These are phyloP conservation scores for Enhydra lutris DNA, from an alignment of 2,113 vertebrate species.

Conservation along the genomic window DNA sequence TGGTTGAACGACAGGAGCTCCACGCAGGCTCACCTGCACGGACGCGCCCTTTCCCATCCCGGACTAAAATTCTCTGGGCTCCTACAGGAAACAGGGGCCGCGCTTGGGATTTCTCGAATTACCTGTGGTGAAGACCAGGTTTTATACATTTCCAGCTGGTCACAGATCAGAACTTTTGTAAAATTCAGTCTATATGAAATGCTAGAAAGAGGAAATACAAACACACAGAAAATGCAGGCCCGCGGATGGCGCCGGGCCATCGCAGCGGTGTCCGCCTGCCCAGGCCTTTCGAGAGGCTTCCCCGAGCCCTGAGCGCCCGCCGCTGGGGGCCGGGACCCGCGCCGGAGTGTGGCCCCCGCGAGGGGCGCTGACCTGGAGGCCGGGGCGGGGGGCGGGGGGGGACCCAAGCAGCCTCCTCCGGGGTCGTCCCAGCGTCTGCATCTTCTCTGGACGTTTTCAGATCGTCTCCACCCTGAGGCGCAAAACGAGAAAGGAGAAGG, in stretches of 20 bases:
- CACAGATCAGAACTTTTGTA: not conserved
- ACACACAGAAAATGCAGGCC: not conserved
- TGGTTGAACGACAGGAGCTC: not conserved
- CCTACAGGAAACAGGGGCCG: not conserved
- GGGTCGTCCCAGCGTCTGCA: not conserved
- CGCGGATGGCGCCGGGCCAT: not conserved
- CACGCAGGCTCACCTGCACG: too few relatives aligned
- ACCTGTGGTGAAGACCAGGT: not conserved
- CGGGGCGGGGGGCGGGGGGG: accelerated
- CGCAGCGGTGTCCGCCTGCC: too few relatives aligned
- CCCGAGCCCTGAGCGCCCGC: too few relatives aligned
- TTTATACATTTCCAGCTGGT: not conserved
- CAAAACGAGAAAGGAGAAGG: conserved; percentile 77
- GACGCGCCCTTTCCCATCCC: not conserved
- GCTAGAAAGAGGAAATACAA: not conserved
- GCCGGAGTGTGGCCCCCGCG: not conserved
- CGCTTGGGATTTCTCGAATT: not conserved
- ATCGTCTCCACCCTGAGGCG: conserved; percentile 88
- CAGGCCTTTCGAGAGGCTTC: not conserved
- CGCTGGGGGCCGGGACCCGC: not conserved
- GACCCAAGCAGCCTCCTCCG: not conserved
- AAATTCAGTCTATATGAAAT: not conserved
- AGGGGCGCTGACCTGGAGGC: not conserved
- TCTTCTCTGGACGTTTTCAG: conserved; percentile 76
- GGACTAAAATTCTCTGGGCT: not conserved